Evolutionary conservation across 37 sponge, comb jelly and placozoan genomes (phyloP).

Genomic region (Theonella swinhoei): DNA sequence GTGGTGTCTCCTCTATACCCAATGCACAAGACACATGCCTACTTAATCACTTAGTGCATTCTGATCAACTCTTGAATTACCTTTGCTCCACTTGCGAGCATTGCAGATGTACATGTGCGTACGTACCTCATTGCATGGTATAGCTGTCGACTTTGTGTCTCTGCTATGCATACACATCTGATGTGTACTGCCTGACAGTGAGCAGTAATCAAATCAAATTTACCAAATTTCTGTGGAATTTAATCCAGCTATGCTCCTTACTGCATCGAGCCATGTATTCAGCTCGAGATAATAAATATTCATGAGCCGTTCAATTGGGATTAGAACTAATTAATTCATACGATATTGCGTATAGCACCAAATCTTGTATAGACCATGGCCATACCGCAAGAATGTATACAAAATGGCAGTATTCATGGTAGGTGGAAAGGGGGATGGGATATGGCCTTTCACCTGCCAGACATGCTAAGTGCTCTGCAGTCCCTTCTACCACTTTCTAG

Average conservation of each 20-base stretch:
- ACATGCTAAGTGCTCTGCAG: background rate
- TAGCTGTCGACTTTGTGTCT: background rate
- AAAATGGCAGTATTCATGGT: background rate
- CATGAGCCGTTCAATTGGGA: background rate
- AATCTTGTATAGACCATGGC: background rate
- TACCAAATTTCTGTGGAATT: background rate
- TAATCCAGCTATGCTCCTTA: background rate
- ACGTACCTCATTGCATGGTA: no score
- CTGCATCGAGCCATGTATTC: background rate
- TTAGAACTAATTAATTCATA: background rate
- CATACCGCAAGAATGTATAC: background rate
- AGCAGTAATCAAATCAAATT: background rate
- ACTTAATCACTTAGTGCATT: no score
- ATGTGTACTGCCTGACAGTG: background rate
- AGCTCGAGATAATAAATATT: no score
- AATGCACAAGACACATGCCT: background rate
- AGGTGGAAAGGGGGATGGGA: background rate
- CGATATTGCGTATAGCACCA: background rate
- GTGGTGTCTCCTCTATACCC: no score
- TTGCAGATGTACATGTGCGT: no score
- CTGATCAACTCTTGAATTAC: no score
- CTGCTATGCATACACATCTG: background rate
- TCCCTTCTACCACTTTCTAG: background rate
- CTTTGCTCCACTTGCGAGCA: no score
- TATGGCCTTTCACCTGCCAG: background rate